Conservation (phyloP, 1,140 invertebrate genomes). For the Eubasilissa regina region DNA sequence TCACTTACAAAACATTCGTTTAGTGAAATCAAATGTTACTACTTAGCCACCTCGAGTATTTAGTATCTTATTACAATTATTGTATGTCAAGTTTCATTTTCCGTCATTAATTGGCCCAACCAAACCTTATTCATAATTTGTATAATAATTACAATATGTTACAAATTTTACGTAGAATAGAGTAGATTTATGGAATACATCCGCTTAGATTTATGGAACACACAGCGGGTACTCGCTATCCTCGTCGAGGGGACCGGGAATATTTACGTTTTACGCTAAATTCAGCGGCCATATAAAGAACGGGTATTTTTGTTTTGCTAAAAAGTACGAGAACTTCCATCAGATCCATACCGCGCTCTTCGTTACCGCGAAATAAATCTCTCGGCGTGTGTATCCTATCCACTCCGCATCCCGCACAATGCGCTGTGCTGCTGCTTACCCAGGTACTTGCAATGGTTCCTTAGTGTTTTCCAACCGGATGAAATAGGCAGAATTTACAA, state of each 20-base stretch:
- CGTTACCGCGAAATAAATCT: slow-evolving; percentile 17
- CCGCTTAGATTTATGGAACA: slow-evolving; percentile 13
- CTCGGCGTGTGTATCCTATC: not conserved
- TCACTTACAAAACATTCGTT: too few species aligned
- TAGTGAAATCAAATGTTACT: too few species aligned
- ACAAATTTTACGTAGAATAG: not conserved
- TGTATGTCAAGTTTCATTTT: too few species aligned
- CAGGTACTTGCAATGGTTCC: not conserved
- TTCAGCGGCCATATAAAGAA: slow-evolving; percentile 10
- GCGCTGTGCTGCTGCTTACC: not conserved
- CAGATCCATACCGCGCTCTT: slow-evolving; percentile 33
- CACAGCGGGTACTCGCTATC: not conserved
- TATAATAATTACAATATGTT: too few species aligned
- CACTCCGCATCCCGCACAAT: not conserved
- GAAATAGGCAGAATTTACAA: too few species aligned
- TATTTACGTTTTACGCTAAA: not conserved
- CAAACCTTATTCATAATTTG: too few species aligned
- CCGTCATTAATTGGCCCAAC: too few species aligned
- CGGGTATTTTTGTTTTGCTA: slow-evolving; percentile 12
- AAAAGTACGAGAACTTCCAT: slow-evolving; percentile 34
- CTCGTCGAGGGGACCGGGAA: not conserved
- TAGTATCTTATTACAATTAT: too few species aligned
- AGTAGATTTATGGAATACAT: slow-evolving; percentile 4
- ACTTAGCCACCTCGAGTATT: too few species aligned
- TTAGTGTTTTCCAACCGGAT: too few species aligned